phyloP scores from a whole-genome alignment of 30 jellyfish, hydroid and myxozoan genomes.

The Aurelia sp. region DNA sequence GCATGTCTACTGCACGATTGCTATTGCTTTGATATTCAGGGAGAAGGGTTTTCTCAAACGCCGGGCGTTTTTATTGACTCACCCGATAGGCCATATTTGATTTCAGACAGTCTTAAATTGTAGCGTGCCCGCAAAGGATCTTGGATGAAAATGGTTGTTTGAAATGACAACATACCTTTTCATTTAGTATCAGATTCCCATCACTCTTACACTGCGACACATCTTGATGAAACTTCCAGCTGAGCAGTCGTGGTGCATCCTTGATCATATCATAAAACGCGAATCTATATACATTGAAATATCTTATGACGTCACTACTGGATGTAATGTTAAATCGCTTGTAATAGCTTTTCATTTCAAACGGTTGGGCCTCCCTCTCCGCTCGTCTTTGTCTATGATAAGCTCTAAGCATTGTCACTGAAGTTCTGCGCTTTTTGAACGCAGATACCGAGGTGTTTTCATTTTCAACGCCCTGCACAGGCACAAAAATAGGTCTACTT shows the following conservation, averaged over 20 bases:
- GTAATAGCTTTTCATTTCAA: conserved; percentile 24
- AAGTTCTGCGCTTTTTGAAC: neutral
- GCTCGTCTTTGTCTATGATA: neutral
- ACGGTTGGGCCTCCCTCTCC: conserved; percentile 14
- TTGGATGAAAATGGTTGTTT: no score
- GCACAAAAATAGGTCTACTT: conserved; percentile 65
- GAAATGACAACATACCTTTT: conserved; percentile 52
- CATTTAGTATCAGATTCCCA: conserved; percentile 82
- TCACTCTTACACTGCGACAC: conserved; percentile 82
- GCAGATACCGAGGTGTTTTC: conserved; percentile 28
- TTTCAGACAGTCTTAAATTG: neutral
- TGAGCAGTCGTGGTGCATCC: conserved; percentile 50
- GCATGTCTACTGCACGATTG: no score
- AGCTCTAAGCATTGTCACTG: neutral
- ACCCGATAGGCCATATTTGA: neutral
- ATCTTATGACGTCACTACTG: conserved; percentile 37
- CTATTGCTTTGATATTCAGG: no score
- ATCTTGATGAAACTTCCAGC: conserved; percentile 75
- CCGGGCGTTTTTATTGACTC: no score
- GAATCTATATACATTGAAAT: conserved; percentile 53
- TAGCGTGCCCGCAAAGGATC: no score
- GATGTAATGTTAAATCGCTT: conserved; percentile 57
- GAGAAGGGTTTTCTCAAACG: no score
- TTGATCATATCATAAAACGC: conserved; percentile 74
- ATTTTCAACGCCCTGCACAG: conserved; percentile 69